Base-by-base conservation (phyloP, 2,888 invertebrate species). In the Xestia ashworthii region DNA sequence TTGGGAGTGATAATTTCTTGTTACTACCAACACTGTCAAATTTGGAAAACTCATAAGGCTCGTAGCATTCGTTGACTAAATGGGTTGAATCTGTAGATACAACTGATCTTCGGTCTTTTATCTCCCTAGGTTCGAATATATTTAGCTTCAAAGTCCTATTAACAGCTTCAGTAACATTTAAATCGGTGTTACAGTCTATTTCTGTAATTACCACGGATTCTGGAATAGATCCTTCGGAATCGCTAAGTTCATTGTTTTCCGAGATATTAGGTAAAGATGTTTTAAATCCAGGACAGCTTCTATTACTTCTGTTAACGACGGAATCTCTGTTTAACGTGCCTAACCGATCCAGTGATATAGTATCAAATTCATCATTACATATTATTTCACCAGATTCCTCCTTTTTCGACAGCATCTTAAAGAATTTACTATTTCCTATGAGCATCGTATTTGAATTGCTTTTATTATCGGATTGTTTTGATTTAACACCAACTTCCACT, bases 391-490 rank as follows among this genome's bases (percentile, higher is more conserved):
- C 96, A 25, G 95, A 93, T 88, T 96, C 96, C 86, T 96, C 96
- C 89, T 95, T 96, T 89, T 96, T 96, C 82, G 95, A 94, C 88
- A 96, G 89, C 88, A 93, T 94, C 91, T 96, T 96, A 80, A 96
- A 96, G 90, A 96, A 96, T 90, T 95, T 96, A 89, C 96, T 96
- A 87, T 96, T 96, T n/a, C 96, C 96, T 90, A 95, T 96, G 41
- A 92, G 92, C 79, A 95, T 90, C 38, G 95, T 95, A 80, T 94
- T 95, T 76, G 93, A 91, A 87, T 88, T 93, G 84, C 87, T 92
- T 89, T 94, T 95, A 64, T 91, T 88, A 55, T 95, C 94, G 12
- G 88, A 83, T 82, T 91, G 92, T 91, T 94, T 95, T 12, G 91
- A 88, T 85, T 93, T 94, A 78, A 90, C 92, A 91, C 94, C 94